Base-by-base conservation (phyloP, 2,113 vertebrate genomes). In the human region DNA sequence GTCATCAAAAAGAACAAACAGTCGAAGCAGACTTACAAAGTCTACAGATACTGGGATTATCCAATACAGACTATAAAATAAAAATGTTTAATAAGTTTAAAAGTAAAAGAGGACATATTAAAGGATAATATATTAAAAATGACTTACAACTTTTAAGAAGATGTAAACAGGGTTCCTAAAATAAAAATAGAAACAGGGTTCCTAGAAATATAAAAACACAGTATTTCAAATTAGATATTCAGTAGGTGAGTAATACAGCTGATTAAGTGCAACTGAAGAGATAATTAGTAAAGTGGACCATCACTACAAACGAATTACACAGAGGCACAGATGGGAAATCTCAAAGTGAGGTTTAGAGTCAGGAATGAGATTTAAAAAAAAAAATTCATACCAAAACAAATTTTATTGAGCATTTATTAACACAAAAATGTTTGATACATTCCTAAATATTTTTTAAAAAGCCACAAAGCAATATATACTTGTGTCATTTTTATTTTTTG, bases 1-100 rank as follows among this genome's bases (percentile, higher is more conserved):
- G 35, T 94, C 32, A 81, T 70, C 83, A 75, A 78, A 96, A 66
- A 89, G 27, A 94, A 93, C 55, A 81, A 90, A 84, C 7, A 94
- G 59, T 22, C 81, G 48, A 89, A 68, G 80, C 3, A 45, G 35
- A 87, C 16, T 45, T 66, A 78, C 9, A 72, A 88, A 61, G 43
- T 78, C 55, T 40, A 66, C 4, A 78, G 35, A 86, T 78, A 48
- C n/a, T 32, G 20, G 61, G 83, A 82, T 40, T 40, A 35, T 80
- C n/a, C 61, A 45, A 94, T 57, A 82, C 3, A 82, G 32, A 32
- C 32, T 50, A 40, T 72, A 75, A 97, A 66, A 93, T 55, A 48
- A 96, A 75, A 93, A 70, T 64, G 25, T 52, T 59, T 50, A 72
- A 3, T 25, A 80, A 52, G 32, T 32, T 83, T 89, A 84, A 92